These are phyloP conservation scores for cattle (Bos taurus) DNA, from an alignment of 2,113 vertebrate genomes.

Conservation along the genomic window DNA sequence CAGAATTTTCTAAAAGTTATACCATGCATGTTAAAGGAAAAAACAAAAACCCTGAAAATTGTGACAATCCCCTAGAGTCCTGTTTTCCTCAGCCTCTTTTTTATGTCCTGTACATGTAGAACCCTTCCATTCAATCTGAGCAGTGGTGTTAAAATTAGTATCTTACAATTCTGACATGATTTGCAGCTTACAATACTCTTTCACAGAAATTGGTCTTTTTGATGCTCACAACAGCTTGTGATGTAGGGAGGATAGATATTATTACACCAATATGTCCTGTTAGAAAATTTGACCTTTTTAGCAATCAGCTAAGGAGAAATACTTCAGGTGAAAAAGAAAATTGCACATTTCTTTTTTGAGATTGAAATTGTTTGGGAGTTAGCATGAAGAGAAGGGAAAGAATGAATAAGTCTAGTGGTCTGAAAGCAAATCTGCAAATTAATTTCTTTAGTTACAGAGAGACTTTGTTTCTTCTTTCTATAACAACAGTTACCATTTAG, in stretches of 20 bases:
- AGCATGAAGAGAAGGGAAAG: not conserved
- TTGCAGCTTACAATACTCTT: not conserved
- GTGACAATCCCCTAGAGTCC: not conserved
- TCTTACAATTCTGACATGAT: not conserved
- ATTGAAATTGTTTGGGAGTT: not conserved
- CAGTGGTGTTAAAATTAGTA: not conserved
- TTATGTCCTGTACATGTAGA: not conserved
- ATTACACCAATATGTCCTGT: not conserved
- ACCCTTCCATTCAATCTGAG: not conserved
- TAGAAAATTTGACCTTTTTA: not conserved
- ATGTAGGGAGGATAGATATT: not conserved
- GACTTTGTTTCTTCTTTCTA: not conserved
- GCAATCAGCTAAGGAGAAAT: not conserved
- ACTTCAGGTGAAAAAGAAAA: not conserved
- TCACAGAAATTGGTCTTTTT: not conserved
- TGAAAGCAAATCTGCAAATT: not conserved
- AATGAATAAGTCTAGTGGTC: not conserved
- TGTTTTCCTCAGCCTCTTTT: not conserved
- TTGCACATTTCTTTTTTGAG: not conserved
- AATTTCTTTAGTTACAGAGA: not conserved
- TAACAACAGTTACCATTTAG: not conserved
- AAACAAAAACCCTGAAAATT: not conserved
- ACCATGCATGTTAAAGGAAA: not conserved
- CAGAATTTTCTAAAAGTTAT: not conserved
- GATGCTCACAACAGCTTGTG: not conserved